phyloP scores from a whole-genome alignment of 2,113 vertebrate species.

The Xenopus borealis region DNA sequence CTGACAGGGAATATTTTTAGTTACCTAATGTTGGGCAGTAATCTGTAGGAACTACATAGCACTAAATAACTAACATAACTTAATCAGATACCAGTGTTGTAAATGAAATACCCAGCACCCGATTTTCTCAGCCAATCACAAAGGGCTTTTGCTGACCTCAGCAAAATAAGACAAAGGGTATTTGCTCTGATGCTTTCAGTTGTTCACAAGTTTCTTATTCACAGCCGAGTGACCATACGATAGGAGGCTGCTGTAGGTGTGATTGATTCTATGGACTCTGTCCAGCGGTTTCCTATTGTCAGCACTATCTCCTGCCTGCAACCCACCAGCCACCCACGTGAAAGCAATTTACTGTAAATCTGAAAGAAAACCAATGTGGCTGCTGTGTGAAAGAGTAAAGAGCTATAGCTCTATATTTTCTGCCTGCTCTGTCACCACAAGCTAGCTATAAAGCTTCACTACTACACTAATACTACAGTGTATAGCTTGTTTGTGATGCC shows the following conservation, averaged over 20 bases:
- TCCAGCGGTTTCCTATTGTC: constrained; percentile 19
- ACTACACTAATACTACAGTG: constrained; percentile 13
- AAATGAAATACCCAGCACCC: too few species aligned
- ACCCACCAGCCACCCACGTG: background rate
- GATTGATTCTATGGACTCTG: constrained; percentile 17
- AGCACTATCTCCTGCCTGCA: constrained; percentile 10
- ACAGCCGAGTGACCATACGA: constrained; percentile 28
- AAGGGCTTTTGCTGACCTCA: too few species aligned
- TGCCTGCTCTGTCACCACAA: too few species aligned
- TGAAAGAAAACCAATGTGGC: constrained; percentile 13
- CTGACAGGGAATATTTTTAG: too few species aligned
- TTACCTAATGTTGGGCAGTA: too few species aligned
- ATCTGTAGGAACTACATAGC: too few species aligned
- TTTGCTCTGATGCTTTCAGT: constrained; percentile 4
- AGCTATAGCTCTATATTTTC: background rate
- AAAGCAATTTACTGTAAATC: constrained; percentile 9
- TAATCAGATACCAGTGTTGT: too few species aligned
- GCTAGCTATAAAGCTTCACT: constrained; percentile 5
- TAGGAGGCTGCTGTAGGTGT: constrained; percentile 21
- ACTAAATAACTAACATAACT: too few species aligned
- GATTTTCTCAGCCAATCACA: too few species aligned
- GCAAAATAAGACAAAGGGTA: constrained; percentile 3
- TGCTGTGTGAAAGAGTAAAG: constrained; percentile 13
- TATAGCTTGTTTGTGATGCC: constrained; percentile 5
- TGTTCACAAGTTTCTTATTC: constrained; percentile 19